Percentiles rank a stretch among this genome's conserved stretches.
Evolutionary conservation across 2,113 vertebrate genomes (phyloP).

Genomic region (Etheostoma cragini): DNA sequence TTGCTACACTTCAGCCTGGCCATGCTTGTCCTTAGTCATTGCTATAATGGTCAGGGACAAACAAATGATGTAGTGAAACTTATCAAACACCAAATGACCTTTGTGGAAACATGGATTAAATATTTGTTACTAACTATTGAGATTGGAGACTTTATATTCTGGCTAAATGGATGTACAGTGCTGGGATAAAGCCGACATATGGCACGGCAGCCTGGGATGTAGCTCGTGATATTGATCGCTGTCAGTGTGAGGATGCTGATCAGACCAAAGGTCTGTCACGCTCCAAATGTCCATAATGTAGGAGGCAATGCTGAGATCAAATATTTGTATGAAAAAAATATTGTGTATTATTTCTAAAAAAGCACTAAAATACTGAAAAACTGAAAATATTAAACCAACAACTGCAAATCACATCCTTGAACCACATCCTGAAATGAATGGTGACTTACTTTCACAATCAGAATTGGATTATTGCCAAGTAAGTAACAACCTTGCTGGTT

Average conservation of each 20-base stretch:
- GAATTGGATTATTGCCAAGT: too few relatives aligned
- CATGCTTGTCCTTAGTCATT: slow-evolving; percentile 40
- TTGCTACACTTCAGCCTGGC: slow-evolving; percentile 17
- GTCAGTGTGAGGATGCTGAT: too few relatives aligned
- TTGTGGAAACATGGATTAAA: neutral
- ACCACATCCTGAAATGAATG: slow-evolving; percentile 3
- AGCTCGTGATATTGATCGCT: too few relatives aligned
- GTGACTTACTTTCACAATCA: slow-evolving; percentile 1
- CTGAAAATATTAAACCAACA: neutral
- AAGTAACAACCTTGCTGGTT: too few relatives aligned
- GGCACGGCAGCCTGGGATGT: too few relatives aligned
- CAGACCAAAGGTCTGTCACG: too few relatives aligned
- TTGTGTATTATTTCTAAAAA: neutral
- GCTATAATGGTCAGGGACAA: slow-evolving; percentile 9
- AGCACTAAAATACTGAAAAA: neutral
- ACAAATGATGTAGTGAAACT: slow-evolving; percentile 2
- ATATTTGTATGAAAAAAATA: neutral
- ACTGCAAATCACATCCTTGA: neutral
- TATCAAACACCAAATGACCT: slow-evolving; percentile 1
- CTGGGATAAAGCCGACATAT: too few relatives aligned
- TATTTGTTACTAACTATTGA: too few relatives aligned
- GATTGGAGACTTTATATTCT: neutral
- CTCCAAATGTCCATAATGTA: too few relatives aligned
- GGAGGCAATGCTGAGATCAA: neutral
- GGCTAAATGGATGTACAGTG: too few relatives aligned